Evolutionary conservation across 2,113 vertebrate species (phyloP).

Genomic region (Rhadina sibilatrix): DNA sequence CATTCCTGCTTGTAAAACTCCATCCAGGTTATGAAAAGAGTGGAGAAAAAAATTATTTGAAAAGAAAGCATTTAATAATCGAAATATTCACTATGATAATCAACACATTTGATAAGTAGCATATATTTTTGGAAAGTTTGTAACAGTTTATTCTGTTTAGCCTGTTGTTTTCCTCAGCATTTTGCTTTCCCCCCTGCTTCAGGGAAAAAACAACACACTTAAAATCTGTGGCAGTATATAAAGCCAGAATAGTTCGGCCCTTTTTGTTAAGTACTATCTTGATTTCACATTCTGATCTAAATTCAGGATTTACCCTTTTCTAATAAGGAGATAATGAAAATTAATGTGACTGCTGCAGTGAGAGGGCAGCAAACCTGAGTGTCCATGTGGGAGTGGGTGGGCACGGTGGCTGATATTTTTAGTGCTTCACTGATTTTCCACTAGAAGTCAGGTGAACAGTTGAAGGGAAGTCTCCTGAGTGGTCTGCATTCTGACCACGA

Average conservation of each 20-base stretch:
- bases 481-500: background rate
- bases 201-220: background rate
- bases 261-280: background rate
- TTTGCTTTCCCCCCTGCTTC: background rate
- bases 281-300: background rate
- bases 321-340: background rate
- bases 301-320: background rate
- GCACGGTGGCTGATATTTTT: accelerated
- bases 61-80: background rate
- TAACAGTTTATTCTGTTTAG: background rate
- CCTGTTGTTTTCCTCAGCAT: background rate
- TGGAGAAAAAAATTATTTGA: background rate
- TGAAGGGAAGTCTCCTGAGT: background rate
- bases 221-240: background rate
- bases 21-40: background rate
- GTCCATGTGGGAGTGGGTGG: accelerated
- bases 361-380: background rate
- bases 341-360: background rate
- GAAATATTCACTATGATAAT: background rate
- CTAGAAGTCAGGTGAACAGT: background rate
- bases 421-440: background rate
- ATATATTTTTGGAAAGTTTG: background rate
- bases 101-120: background rate
- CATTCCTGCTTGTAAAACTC: background rate
- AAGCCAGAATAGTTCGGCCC: background rate